Conservation (phyloP, 2,113 vertebrate species). For the Oophaga pumilio region DNA sequence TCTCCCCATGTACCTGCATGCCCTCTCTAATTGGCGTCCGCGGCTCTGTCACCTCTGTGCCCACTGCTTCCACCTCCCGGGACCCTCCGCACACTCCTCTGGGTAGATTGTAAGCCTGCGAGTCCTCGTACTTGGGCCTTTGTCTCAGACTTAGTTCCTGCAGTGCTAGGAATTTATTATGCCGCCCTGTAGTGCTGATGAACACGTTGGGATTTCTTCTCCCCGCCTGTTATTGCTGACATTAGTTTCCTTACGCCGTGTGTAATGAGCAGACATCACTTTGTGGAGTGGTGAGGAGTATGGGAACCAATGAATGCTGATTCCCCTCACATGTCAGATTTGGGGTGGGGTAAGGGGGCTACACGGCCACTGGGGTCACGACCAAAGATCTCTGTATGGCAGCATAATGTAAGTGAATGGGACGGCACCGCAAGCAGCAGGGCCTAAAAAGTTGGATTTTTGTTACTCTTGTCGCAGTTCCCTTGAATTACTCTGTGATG, state of each 20-base stretch:
- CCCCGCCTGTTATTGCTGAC: neutral
- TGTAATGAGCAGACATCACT: neutral
- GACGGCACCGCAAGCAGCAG: too few species aligned
- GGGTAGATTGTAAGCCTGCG: neutral
- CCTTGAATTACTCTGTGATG: too few species aligned
- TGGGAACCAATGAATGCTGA: neutral
- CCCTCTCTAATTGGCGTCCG: too few species aligned
- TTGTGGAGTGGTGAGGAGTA: neutral
- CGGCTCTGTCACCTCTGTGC: too few species aligned
- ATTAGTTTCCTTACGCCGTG: neutral
- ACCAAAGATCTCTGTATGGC: too few species aligned
- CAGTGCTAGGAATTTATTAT: constrained; percentile 2
- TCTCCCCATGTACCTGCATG: neutral
- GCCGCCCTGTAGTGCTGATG: neutral
- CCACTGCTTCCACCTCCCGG: constrained; percentile 59
- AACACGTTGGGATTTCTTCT: neutral
- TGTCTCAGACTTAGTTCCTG: neutral
- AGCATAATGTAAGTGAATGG: too few species aligned
- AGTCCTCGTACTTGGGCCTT: neutral
- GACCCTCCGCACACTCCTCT: neutral
- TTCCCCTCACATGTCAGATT: too few species aligned
- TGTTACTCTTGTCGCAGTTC: too few species aligned
- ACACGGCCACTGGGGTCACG: too few species aligned
- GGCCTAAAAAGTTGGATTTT: too few species aligned
- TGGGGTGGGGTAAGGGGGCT: too few species aligned